Evolutionary conservation across 2,797 vertebrate genomes (phyloP).

Genomic region (Botia kubotai): DNA sequence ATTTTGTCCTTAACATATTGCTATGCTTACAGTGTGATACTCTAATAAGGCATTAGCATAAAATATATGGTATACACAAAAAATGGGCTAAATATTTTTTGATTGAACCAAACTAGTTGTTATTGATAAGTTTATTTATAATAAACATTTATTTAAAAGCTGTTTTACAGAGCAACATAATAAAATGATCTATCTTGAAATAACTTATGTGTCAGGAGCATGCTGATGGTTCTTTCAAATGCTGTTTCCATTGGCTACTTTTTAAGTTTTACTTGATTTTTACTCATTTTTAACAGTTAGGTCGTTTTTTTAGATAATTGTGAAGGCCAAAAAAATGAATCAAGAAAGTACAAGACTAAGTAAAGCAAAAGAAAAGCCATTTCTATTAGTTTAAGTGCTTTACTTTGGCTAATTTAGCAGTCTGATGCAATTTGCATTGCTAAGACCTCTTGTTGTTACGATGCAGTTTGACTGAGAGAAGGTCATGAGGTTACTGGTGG

Average conservation of each 20-base stretch:
- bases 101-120: too few relatives aligned
- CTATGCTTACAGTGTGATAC: too few relatives aligned
- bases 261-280: neutral
- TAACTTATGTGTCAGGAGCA: neutral
- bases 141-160: too few relatives aligned
- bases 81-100: too few relatives aligned
- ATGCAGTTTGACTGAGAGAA: slow-evolving; percentile 39
- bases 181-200: too few relatives aligned
- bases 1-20: too few relatives aligned
- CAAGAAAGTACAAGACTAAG: slow-evolving; percentile 2
- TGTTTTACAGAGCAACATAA: too few relatives aligned
- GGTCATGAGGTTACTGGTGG: slow-evolving; percentile 54
- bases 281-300: neutral
- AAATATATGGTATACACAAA: too few relatives aligned
- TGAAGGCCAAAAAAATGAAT: too few relatives aligned
- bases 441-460: slow-evolving; percentile 39
- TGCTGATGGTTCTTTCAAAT: neutral
- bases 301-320: too few relatives aligned
- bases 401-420: slow-evolving; percentile 37
- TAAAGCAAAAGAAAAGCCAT: slow-evolving; percentile 1
- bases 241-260: neutral
- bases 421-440: slow-evolving; percentile 35
- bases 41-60: too few relatives aligned
- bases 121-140: too few relatives aligned
- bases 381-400: neutral